Percentiles rank a stretch among this genome's conserved stretches.
Conservation (phyloP, 1,140 invertebrate species). For the Helicoverpa zea region DNA sequence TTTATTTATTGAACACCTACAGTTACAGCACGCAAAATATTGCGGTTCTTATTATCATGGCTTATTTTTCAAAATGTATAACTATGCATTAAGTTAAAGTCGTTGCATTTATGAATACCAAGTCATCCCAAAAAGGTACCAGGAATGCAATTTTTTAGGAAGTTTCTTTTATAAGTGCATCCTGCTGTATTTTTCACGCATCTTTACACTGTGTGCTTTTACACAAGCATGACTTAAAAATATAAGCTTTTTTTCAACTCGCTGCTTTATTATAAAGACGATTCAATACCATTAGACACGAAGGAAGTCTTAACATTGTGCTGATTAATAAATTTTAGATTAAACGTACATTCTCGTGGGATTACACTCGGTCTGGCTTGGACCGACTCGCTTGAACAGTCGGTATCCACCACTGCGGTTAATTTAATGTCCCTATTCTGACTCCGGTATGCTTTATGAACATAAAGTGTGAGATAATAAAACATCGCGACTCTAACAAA, state of each 20-base stretch:
- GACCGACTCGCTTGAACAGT: constrained; percentile 17
- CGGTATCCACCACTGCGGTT: constrained; percentile 37
- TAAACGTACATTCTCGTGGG: constrained; percentile 36
- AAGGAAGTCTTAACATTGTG: constrained; percentile 16
- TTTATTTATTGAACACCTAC: no score
- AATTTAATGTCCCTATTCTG: constrained; percentile 51
- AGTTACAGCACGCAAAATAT: background rate
- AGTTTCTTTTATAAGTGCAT: no score
- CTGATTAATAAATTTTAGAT: constrained; percentile 41
- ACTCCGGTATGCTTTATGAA: constrained; percentile 51
- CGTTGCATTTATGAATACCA: no score
- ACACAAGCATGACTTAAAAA: constrained; percentile 1
- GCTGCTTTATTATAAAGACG: background rate
- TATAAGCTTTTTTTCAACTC: background rate
- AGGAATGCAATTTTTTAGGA: no score
- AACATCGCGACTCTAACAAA: constrained; percentile 30
- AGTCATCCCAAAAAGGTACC: no score
- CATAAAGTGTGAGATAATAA: constrained; percentile 56
- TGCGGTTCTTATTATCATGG: no score
- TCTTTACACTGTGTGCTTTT: background rate
- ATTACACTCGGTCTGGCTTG: constrained; percentile 8
- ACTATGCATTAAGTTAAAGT: no score
- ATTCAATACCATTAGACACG: constrained; percentile 20
- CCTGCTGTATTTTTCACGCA: no score
- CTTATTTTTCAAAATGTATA: no score